Evolutionary conservation across 2,113 vertebrate species (phyloP).

Genomic region (Eleginops maclovinus): DNA sequence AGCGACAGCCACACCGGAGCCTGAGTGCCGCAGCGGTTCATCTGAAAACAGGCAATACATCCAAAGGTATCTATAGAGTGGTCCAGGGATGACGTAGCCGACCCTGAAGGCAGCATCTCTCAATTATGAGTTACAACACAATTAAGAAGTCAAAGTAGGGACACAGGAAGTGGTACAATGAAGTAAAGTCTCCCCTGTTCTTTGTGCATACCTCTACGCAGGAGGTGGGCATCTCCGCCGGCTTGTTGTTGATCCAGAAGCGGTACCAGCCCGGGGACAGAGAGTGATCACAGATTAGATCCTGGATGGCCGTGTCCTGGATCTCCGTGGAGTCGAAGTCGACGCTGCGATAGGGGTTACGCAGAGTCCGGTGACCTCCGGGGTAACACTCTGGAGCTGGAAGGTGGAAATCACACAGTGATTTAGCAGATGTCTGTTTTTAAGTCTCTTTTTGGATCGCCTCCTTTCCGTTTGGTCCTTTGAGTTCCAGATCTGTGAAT

Average conservation of each 20-base stretch:
- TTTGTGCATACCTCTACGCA: constrained; percentile 78
- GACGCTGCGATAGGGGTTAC: constrained; percentile 74
- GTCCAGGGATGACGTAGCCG: not conserved
- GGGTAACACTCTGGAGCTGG: constrained; percentile 82
- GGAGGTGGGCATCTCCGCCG: constrained; percentile 83
- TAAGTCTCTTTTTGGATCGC: not conserved
- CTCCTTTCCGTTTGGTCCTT: not conserved
- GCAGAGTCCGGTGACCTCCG: constrained; percentile 71
- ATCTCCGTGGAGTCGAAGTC: constrained; percentile 85
- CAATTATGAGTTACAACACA: no score
- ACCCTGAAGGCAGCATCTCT: no score
- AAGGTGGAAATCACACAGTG: not conserved
- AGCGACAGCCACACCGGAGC: constrained; percentile 87
- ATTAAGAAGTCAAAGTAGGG: not conserved
- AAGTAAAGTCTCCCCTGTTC: not conserved
- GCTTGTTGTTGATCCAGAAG: constrained; percentile 80
- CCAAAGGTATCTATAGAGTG: no score
- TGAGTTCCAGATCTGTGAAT: constrained; percentile 7
- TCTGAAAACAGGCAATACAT: constrained; percentile 67
- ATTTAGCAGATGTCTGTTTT: constrained; percentile 5
- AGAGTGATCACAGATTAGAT: constrained; percentile 84
- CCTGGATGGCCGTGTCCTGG: constrained; percentile 84
- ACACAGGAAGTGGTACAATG: not conserved
- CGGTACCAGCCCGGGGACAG: constrained; percentile 81
- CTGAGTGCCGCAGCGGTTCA: constrained; percentile 90